Percentiles rank a stretch among this genome's conserved stretches.
phyloP scores from a whole-genome alignment of 2,888 invertebrate species.

The Hemithea aestivaria region DNA sequence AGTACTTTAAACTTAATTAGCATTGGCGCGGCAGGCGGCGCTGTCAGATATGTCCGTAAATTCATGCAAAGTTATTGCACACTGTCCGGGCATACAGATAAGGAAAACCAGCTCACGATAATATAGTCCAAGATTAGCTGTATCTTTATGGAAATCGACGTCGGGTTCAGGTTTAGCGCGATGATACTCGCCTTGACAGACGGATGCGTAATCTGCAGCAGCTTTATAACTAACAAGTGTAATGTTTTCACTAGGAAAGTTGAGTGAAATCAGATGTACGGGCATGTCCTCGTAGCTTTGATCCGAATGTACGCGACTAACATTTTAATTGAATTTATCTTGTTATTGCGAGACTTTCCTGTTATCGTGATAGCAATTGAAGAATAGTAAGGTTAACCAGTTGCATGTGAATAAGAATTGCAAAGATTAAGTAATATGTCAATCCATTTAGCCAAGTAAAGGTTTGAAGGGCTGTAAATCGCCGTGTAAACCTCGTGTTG shows the following conservation, averaged over 20 bases:
- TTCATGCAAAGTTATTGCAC: conserved; percentile 31
- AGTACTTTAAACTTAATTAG: too few species aligned
- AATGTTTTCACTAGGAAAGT: conserved; percentile 19
- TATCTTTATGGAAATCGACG: conserved; percentile 31
- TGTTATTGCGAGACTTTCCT: background rate
- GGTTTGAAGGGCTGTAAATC: too few species aligned
- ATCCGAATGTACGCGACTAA: conserved; percentile 12
- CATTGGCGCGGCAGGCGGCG: too few species aligned
- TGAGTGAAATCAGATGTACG: conserved; percentile 42
- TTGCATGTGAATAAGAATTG: too few species aligned
- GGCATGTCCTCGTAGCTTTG: conserved; percentile 32
- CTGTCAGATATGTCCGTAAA: conserved; percentile 10
- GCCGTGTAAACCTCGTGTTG: too few species aligned
- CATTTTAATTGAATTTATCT: conserved; percentile 25
- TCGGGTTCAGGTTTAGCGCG: conserved; percentile 13
- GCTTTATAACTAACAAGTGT: conserved; percentile 20
- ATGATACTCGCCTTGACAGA: conserved; percentile 11
- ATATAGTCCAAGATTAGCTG: conserved; percentile 16
- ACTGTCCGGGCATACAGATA: conserved; percentile 27
- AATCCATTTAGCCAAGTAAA: too few species aligned
- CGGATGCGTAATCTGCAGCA: conserved; percentile 24
- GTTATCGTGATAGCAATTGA: background rate
- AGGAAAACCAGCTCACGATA: conserved; percentile 19
- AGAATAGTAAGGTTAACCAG: too few species aligned
- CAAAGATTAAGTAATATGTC: too few species aligned